Evolutionary conservation across 2,113 vertebrate genomes (phyloP).

Genomic region (Hyla sarda): DNA sequence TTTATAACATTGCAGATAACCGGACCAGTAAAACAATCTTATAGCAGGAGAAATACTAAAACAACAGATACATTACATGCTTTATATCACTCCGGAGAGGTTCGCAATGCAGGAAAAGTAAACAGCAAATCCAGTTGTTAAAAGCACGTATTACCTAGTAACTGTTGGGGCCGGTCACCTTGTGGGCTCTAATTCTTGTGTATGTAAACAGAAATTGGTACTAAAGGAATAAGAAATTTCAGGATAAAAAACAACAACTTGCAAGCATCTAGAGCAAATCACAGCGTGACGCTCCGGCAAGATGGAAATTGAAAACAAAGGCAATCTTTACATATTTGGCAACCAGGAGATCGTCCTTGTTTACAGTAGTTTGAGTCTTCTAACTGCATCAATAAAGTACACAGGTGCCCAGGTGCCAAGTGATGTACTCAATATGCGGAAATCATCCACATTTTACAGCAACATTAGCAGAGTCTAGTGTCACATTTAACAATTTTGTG

Average conservation of each 20-base stretch:
- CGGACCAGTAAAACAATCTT: not conserved
- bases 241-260: not conserved
- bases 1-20: constrained; percentile 9
- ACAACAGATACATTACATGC: not conserved
- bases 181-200: constrained; percentile 26
- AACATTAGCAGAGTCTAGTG: not conserved
- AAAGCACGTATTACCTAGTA: constrained; percentile 20
- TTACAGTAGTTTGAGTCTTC: not conserved
- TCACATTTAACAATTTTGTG: not conserved
- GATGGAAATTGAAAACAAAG: constrained; percentile 31
- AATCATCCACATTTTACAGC: not conserved
- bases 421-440: not conserved
- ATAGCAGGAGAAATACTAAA: not conserved
- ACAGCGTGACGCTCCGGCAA: constrained; percentile 16
- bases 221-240: constrained; percentile 16
- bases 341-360: constrained; percentile 21
- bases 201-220: constrained; percentile 3
- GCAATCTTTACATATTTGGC: constrained; percentile 13
- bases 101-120: constrained; percentile 7
- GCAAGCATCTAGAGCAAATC: constrained; percentile 31
- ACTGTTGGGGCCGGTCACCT: constrained; percentile 3
- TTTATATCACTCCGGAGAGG: constrained; percentile 8
- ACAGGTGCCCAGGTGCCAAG: not conserved
- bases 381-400: constrained; percentile 9
- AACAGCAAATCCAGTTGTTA: constrained; percentile 30